Conservation (phyloP, 1,140 invertebrate genomes). For the Psix sp. region DNA sequence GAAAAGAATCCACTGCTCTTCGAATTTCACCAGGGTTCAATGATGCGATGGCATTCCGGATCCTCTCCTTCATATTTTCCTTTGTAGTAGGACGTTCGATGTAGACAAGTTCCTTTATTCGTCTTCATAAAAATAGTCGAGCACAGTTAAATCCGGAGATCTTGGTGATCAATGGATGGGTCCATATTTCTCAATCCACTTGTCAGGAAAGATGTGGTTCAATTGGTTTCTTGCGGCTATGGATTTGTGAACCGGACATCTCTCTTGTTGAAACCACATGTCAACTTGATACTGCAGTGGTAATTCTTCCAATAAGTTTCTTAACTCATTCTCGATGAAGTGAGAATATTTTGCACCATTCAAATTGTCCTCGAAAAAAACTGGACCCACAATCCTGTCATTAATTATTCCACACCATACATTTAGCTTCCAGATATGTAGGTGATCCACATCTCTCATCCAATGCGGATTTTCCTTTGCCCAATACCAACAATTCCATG, state of each 20-base stretch:
- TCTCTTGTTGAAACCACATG: too few relatives aligned
- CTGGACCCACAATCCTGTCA: slow-evolving; percentile 29
- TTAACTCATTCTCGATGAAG: slow-evolving; percentile 51
- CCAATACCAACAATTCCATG: slow-evolving; percentile 42
- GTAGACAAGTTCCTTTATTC: slow-evolving; percentile 2
- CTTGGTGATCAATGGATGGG: neutral
- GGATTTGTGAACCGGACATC: neutral
- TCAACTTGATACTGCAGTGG: slow-evolving; percentile 19
- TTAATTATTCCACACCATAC: slow-evolving; percentile 43
- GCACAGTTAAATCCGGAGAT: slow-evolving; percentile 69
- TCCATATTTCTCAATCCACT: neutral
- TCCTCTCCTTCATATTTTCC: neutral
- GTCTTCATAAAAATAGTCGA: slow-evolving; percentile 2
- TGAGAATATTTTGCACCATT: slow-evolving; percentile 25
- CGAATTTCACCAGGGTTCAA: slow-evolving; percentile 1
- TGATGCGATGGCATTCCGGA: neutral
- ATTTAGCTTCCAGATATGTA: slow-evolving; percentile 44
- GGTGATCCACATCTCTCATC: slow-evolving; percentile 30
- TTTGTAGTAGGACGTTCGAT: neutral
- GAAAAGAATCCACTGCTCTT: slow-evolving; percentile 1
- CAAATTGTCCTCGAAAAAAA: slow-evolving; percentile 44
- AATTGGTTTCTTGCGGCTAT: neutral
- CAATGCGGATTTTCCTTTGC: slow-evolving; percentile 37
- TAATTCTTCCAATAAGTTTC: slow-evolving; percentile 58
- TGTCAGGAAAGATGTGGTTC: neutral